Percentiles rank a stretch among this genome's conserved stretches.
Evolutionary conservation across 2,888 invertebrate genomes (phyloP).

Genomic region (Microchrysa polita): DNA sequence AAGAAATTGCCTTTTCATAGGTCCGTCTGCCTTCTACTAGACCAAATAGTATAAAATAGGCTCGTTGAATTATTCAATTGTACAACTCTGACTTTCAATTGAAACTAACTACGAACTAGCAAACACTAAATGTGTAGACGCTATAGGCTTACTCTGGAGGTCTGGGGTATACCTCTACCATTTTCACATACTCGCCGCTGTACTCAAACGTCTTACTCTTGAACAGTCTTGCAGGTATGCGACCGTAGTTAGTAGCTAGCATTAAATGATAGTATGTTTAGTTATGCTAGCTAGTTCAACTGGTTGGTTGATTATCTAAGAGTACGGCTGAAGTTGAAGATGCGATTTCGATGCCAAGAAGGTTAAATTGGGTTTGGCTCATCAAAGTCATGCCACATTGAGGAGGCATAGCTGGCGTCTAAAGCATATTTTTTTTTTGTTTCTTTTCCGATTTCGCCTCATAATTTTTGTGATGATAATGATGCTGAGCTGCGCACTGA

Average conservation of each 20-base stretch:
- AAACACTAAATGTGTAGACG: neutral
- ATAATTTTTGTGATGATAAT: conserved; percentile 20
- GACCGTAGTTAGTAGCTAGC: conserved; percentile 21
- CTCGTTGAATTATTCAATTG: neutral
- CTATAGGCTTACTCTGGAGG: conserved; percentile 16
- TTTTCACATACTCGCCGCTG: neutral
- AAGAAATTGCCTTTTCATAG: too few species aligned
- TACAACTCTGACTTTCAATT: neutral
- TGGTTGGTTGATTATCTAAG: conserved; percentile 32
- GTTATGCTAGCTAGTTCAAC: neutral
- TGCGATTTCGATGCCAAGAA: conserved; percentile 19
- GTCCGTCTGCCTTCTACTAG: too few species aligned
- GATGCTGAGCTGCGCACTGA: too few species aligned
- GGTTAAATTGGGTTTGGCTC: conserved; percentile 36
- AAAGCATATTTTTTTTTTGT: too few species aligned
- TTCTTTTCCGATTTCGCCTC: conserved; percentile 19
- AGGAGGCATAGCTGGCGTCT: neutral
- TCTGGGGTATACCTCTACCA: conserved; percentile 28
- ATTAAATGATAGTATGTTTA: neutral
- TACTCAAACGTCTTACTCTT: neutral
- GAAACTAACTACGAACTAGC: neutral
- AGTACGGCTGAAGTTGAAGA: conserved; percentile 24
- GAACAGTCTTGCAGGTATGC: conserved; percentile 14
- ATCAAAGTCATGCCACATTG: conserved; percentile 20
- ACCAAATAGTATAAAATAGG: neutral